Conservation (phyloP, 1,140 invertebrate genomes). For the Bombus polaris region DNA sequence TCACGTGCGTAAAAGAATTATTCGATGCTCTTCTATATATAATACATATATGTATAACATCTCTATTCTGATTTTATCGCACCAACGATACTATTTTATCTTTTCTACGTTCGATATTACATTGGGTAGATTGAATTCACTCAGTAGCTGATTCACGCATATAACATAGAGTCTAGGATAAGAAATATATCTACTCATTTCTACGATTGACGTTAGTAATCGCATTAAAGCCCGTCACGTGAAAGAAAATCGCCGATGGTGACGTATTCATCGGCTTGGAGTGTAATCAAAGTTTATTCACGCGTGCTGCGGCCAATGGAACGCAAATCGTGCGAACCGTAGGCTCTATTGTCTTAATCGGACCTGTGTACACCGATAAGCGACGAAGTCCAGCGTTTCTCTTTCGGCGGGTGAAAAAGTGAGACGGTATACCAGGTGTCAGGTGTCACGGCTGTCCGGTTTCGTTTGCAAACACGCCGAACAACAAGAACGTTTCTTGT, state of each 20-base stretch:
- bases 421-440: constrained; percentile 71
- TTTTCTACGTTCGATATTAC: not conserved
- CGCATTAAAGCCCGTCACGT: not conserved
- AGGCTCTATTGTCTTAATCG: constrained; percentile 70
- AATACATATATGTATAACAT: too few relatives aligned
- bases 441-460: constrained; percentile 80
- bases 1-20: not conserved
- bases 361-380: constrained; percentile 27
- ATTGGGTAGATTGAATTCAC: not conserved
- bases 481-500: constrained; percentile 59
- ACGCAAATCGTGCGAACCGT: constrained; percentile 66
- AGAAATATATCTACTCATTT: not conserved
- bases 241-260: not conserved
- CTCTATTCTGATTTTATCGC: not conserved
- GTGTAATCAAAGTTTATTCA: constrained; percentile 35
- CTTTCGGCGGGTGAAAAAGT: constrained; percentile 41
- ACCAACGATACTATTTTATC: not conserved
- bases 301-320: constrained; percentile 21
- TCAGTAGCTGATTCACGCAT: not conserved
- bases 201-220: not conserved
- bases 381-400: constrained; percentile 43
- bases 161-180: not conserved
- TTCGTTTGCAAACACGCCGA: constrained; percentile 74
- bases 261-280: not conserved
- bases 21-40: too few relatives aligned